A percentile compares a stretch with the other conserved stretches of the same genome.
These are phyloP conservation scores for Syngnathoides biaculeatus DNA, from an alignment of 2,113 vertebrate genomes.

Conservation along the genomic window DNA sequence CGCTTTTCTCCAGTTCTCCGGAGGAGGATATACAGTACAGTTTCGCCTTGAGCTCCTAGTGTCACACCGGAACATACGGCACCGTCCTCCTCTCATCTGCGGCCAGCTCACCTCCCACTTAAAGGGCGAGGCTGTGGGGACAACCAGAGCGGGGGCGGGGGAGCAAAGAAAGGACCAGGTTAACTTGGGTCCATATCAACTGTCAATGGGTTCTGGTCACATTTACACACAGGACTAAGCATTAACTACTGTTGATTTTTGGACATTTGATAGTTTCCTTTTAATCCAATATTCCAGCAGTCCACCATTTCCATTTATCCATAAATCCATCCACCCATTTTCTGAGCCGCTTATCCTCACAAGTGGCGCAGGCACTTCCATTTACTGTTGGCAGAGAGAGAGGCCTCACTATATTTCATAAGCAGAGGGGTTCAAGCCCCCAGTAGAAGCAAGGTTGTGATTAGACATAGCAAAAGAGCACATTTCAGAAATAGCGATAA, in stretches of 20 bases:
- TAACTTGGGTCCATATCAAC: constrained; percentile 7
- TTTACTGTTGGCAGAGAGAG: no score
- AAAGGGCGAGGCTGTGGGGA: constrained; percentile 63
- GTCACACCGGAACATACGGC: constrained; percentile 26
- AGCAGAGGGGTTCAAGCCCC: no score
- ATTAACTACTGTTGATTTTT: constrained; percentile 7
- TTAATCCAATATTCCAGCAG: neutral
- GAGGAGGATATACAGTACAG: neutral
- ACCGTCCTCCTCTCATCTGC: constrained; percentile 18
- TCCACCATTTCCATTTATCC: no score
- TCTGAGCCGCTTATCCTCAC: no score
- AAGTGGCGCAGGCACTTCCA: no score
- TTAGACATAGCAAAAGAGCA: no score
- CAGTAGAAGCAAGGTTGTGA: no score
- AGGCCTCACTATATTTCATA: no score
- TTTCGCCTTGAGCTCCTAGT: neutral
- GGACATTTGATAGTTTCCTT: neutral
- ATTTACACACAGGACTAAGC: constrained; percentile 3
- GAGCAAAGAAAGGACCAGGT: neutral
- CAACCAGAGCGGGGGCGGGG: neutral
- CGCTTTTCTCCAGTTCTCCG: neutral
- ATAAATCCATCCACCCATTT: no score
- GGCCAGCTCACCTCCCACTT: constrained; percentile 74
- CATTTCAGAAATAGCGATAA: no score
- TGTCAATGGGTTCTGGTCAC: constrained; percentile 7